Percentiles rank a stretch among this genome's conserved stretches.
Conservation (phyloP, 2,888 invertebrate species). For the Tipula confusa region DNA sequence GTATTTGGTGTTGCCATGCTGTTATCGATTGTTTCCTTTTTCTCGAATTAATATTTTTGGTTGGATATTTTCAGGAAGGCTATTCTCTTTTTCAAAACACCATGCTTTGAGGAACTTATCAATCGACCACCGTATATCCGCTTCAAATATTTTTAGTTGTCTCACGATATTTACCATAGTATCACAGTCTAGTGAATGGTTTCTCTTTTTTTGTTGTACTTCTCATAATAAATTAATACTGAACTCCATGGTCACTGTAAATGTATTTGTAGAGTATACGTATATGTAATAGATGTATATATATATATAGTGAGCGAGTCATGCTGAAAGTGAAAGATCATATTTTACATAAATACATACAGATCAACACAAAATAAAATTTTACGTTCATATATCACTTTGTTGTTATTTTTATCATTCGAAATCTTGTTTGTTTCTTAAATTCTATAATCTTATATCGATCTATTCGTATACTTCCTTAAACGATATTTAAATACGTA, state of each 20-base stretch:
- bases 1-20: too few species aligned
- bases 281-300: too few species aligned
- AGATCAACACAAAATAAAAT: not conserved
- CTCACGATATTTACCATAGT: too few species aligned
- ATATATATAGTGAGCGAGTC: not conserved
- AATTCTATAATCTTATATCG: not conserved
- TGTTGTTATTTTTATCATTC: slow-evolving; percentile 1
- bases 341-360: not conserved
- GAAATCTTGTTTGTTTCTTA: not conserved
- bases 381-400: not conserved
- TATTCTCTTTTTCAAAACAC: too few species aligned
- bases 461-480: not conserved
- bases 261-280: too few species aligned
- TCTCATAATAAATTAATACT: not conserved
- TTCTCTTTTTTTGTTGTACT: not conserved
- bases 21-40: too few species aligned
- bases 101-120: too few species aligned
- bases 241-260: not conserved
- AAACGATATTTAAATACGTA: not conserved
- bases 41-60: too few species aligned
- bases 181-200: not conserved
- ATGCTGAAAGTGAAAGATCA: slow-evolving; percentile 3
- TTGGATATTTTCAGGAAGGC: too few species aligned
- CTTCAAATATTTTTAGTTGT: too few species aligned
- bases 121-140: too few species aligned